Base-by-base conservation (phyloP, 2,113 vertebrate species). In the Hiodon tergisus region DNA sequence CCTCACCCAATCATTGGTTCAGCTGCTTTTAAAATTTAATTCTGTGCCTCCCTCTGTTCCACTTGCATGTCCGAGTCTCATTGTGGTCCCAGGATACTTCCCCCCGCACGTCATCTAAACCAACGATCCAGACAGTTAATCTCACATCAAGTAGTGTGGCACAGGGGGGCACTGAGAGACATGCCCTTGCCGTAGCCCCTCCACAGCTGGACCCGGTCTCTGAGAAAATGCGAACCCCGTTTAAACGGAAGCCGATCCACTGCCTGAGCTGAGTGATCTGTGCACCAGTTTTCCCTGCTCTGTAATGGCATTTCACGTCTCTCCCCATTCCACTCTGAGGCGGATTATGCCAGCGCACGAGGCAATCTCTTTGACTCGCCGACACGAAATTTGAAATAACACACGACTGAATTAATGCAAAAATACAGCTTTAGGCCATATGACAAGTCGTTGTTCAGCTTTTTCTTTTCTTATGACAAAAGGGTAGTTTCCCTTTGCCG, bases 201-300 rank as follows among this genome's bases (percentile, higher is more conserved):
- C 59, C 59, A 55, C 11, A 50, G 75, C 9, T 51, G 61, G 62
- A 66, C 54, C 66, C 7, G 52, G 31, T 59, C 65, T 17, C 31
- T 8, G 55, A 7, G 14, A 51, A 68, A n/a, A 57, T 7, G 54
- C 52, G 9, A 6, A 9, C 58, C 57, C 73, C 53, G 50, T 67
- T 67, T 14, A 74, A 55, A 67, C 51, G 63, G 73, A 75, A 71
- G 61, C 10, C 66, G 52, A 71, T 72, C 16, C 47, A 63, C 51
- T 55, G 52, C 55, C 58, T 67, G 63, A n/a, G 61, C 47, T 61
- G 59, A 74, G 67, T 74, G 65, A 72, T 50, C 61, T 67, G 53
- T 74, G 55, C 6, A 9, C 61, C 60, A 72, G 48, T 59, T 46
- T 17, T 67, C 8, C 54, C 31, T 48, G 6, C 31, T 4, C 62